These are phyloP conservation scores for Margarornis squamiger DNA, from an alignment of 2,797 vertebrate species.

Conservation along the genomic window DNA sequence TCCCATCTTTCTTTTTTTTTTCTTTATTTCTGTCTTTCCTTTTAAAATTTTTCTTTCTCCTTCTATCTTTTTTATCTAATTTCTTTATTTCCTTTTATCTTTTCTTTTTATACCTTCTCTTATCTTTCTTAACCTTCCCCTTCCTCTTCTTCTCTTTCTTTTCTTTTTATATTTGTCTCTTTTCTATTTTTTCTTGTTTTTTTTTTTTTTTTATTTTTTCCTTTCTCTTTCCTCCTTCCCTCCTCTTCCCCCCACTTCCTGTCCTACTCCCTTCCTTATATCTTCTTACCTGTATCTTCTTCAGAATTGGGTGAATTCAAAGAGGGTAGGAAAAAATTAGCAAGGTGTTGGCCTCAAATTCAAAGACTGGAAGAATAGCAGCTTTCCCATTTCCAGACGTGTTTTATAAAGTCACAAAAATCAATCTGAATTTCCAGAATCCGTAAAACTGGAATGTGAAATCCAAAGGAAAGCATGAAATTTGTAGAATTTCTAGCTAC, in stretches of 20 bases:
- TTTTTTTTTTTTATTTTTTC: not conserved
- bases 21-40: not conserved
- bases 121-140: fast-evolving
- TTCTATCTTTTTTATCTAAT: not conserved
- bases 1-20: fast-evolving
- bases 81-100: not conserved
- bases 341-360: not conserved
- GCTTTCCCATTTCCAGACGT: not conserved
- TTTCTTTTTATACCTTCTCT: not conserved
- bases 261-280: not conserved
- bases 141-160: too few relatives aligned
- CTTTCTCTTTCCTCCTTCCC: not conserved
- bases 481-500: not conserved
- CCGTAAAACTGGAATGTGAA: not conserved
- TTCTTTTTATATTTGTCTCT: not conserved
- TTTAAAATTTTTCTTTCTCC: too few relatives aligned
- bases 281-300: not conserved
- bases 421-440: not conserved
- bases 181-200: too few relatives aligned
- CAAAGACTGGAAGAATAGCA: not conserved
- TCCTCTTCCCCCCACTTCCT: not conserved
- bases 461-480: not conserved
- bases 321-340: not conserved
- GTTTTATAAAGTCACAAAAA: not conserved
- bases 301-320: not conserved